Evolutionary conservation across 2,113 vertebrate species (phyloP), one percentile per base, ranked within the genome.

Genomic region (Etheostoma cragini): DNA sequence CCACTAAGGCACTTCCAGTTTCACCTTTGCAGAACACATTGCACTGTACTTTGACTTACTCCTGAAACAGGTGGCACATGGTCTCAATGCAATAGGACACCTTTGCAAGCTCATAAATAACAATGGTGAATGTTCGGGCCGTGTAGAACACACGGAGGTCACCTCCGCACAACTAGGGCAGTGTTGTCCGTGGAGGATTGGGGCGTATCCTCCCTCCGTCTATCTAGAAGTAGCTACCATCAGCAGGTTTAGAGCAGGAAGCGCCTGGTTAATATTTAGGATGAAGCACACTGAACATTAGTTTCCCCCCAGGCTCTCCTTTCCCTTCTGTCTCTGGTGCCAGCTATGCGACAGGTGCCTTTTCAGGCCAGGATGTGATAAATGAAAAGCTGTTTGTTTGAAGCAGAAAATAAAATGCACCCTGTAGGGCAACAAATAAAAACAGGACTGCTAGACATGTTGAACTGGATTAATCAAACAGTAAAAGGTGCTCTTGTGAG

Each of bases 51-150:
- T 87, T 72, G 85, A 78, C 81, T 72, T 62, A 10, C 72, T 81
- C 77, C 68, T 88, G 76, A 83, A 91, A 91, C 91, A 91, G 88
- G 90, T 92, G 90, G 89, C 71, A 58, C 83, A 63, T 46, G 64
- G 24, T 87, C 77, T 64, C 67, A 22, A 70, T 73, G 81, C 42
- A 80, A 84, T 86, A 89, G 87, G 89, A 91, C 88, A 88, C 75
- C 86, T 90, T 73, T 80, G 86, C 75, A 11, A 69, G 89, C 92
- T 92, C 91, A 93, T 94, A 93, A 93, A 94, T 94, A 94, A 93
- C 92, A 85, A 85, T 67, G 83, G 79, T 64, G 71, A 73, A 75
- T 85, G 84, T 83, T 84, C 33, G 87, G 80, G 88, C 76, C 15
- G 72, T 78, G 90, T 87, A 84, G 84, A 91, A 93, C 91, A 93